Evolutionary conservation across 2,797 vertebrate genomes (phyloP).

Genomic region (Danio albolineatus): DNA sequence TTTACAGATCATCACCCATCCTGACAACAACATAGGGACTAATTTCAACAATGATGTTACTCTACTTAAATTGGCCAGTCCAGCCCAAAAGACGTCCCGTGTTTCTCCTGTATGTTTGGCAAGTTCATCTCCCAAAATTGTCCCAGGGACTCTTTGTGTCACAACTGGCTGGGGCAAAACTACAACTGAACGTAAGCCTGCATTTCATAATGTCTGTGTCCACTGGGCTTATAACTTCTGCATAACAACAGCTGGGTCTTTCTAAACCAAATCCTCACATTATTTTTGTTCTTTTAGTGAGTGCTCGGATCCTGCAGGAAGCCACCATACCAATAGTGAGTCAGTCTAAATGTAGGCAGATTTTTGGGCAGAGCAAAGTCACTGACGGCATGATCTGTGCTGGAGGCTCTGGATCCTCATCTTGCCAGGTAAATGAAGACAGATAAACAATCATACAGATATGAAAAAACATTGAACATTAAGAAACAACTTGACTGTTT

Average conservation of each 20-base stretch:
- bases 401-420: constrained; percentile 82
- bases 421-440: constrained; percentile 82
- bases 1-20: constrained; percentile 81
- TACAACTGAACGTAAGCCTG: constrained; percentile 68
- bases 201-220: neutral
- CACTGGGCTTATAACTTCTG: neutral
- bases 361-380: constrained; percentile 83
- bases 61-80: constrained; percentile 83
- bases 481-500: too few species aligned
- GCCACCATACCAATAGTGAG: constrained; percentile 73
- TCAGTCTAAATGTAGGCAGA: constrained; percentile 68
- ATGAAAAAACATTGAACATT: too few species aligned
- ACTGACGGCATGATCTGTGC: constrained; percentile 88
- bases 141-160: constrained; percentile 75
- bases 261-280: too few species aligned
- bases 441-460: neutral
- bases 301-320: constrained; percentile 73
- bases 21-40: constrained; percentile 78
- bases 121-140: constrained; percentile 69
- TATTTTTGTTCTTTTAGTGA: constrained; percentile 61
- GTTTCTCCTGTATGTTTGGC: constrained; percentile 85
- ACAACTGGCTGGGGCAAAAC: constrained; percentile 87
- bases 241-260: too few species aligned
- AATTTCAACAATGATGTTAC: constrained; percentile 83
- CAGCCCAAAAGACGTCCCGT: constrained; percentile 70